Percentiles rank a stretch among this genome's conserved stretches.
Conservation (phyloP, 2,888 invertebrate species). For the Plagiodera versicolora region DNA sequence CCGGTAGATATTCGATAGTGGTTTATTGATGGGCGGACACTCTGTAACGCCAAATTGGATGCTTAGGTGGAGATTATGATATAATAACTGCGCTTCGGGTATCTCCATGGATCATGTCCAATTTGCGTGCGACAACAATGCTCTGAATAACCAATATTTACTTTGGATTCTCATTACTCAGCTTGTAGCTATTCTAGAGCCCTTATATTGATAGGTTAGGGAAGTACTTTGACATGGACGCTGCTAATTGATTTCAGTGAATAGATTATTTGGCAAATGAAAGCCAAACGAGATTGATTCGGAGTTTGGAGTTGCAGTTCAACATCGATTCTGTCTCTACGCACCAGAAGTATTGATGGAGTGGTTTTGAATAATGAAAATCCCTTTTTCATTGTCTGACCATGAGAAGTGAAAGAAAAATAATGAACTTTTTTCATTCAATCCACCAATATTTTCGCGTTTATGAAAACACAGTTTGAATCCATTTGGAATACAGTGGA, state of each 20-base stretch:
- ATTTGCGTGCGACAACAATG: neutral
- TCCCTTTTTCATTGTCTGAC: too few relatives aligned
- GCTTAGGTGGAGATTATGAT: conserved; percentile 23
- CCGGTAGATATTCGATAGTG: conserved; percentile 26
- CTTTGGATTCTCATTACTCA: neutral
- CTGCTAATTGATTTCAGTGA: neutral
- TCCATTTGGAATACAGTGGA: too few relatives aligned
- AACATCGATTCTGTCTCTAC: neutral
- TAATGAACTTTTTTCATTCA: too few relatives aligned
- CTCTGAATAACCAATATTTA: conserved; percentile 1
- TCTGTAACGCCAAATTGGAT: conserved; percentile 24
- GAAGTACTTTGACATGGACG: neutral
- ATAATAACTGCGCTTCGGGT: conserved; percentile 18
- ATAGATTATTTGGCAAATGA: neutral
- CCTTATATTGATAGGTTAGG: neutral
- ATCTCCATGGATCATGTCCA: conserved; percentile 11
- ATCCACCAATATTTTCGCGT: too few relatives aligned
- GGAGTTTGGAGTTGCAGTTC: neutral
- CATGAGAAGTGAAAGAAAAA: too few relatives aligned
- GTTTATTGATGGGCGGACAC: conserved; percentile 30
- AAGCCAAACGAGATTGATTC: neutral
- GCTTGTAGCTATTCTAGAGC: neutral
- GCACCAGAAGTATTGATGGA: too few relatives aligned
- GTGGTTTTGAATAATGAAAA: too few relatives aligned
- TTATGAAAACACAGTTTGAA: too few relatives aligned